phyloP scores from a whole-genome alignment of 2,797 vertebrate species.

The Chanos chanos region DNA sequence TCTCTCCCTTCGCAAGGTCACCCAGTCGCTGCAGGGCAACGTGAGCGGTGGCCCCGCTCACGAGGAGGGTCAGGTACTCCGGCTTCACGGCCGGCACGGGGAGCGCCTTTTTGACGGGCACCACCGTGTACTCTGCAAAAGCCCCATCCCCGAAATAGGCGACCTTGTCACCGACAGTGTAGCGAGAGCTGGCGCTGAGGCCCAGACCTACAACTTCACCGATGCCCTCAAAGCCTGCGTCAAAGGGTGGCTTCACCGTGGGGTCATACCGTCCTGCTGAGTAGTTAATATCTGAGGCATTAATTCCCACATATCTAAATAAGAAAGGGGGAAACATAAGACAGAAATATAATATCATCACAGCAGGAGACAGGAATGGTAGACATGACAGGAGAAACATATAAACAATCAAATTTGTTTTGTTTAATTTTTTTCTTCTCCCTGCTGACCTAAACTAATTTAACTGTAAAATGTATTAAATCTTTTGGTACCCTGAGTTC shows the following conservation, averaged over 20 bases:
- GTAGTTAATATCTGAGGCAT: constrained; percentile 94
- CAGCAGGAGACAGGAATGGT: too few relatives aligned
- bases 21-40: constrained; percentile 83
- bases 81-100: constrained; percentile 76
- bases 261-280: constrained; percentile 84
- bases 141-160: constrained; percentile 79
- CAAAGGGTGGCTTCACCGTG: constrained; percentile 81
- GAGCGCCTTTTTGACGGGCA: constrained; percentile 71
- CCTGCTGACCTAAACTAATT: too few relatives aligned
- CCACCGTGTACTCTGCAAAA: constrained; percentile 86
- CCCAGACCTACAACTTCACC: constrained; percentile 89
- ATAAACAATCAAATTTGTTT: neutral
- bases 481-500: too few relatives aligned
- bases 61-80: constrained; percentile 79
- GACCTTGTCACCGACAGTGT: constrained; percentile 80
- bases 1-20: constrained; percentile 77
- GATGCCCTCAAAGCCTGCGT: constrained; percentile 85
- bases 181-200: constrained; percentile 82
- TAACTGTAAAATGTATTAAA: too few relatives aligned
- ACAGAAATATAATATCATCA: too few relatives aligned
- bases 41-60: constrained; percentile 85
- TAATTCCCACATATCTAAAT: constrained; percentile 88
- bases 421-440: constrained; percentile 40
- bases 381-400: too few relatives aligned
- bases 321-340: constrained; percentile 28